Evolutionary conservation across 2,888 invertebrate genomes (phyloP), one percentile per base, ranked within the genome.

Genomic region (Stratiomys singularior): DNA sequence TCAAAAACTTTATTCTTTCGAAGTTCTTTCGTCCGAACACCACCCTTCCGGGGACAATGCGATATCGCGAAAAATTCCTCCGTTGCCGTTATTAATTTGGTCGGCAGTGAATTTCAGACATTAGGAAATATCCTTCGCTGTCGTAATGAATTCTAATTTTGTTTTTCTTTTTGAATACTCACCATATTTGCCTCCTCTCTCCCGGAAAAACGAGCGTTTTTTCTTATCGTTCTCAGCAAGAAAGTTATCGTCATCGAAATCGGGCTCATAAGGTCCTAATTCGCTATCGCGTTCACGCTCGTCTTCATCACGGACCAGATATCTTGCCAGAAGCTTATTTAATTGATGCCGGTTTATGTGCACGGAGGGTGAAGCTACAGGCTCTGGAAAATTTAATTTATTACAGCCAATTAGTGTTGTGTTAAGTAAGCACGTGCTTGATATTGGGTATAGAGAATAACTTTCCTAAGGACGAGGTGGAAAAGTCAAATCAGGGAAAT

Each of bases 151-250:
- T 37, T 37, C 37, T 37, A 37, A 37, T 37, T 37, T 37, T n/a
- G n/a, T n/a, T n/a, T 44, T 13, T 44, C 13, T 44, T 44, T 15
- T 52, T 23, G 9, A 23, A 25, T 69, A 84, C 85, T 84, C 83
- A 86, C 86, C 86, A 80, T 83, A 84, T 80, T 85, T 84, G 81
- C 83, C 84, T 77, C 85, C 85, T 81, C 87, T 84, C 82, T 87
- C 86, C 77, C 86, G 85, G 82, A 87, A 87, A 76, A 84, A 81
- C 58, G 86, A 85, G 60, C 85, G 82, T 78, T 86, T 86, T 58
- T 84, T 84, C 80, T 85, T 85, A 60, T 85, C 84, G 80, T 85
- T 85, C 56, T 85, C 83, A 23, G 80, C 78, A 21, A 80, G 80
- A 78, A 82, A 83, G 69, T 83, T 83, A 28, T 84, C 85, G 30